Percentiles rank a stretch among this genome's conserved stretches.
These are phyloP conservation scores for Lordiphosa andalusiaca DNA, from an alignment of 2,888 invertebrate species.

Conservation along the genomic window DNA sequence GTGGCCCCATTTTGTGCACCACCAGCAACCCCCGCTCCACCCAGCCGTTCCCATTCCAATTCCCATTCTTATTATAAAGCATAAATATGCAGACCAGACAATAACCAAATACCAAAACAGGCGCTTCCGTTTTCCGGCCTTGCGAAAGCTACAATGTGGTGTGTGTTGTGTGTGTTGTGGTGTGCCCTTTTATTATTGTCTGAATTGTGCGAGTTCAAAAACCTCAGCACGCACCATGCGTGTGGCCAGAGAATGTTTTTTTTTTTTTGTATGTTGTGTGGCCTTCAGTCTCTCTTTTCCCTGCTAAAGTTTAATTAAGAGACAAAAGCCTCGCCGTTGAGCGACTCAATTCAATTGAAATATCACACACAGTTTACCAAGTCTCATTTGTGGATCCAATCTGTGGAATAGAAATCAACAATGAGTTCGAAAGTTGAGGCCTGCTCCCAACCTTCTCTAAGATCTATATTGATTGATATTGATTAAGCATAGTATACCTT, in stretches of 20 bases:
- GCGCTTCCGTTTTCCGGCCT: slow-evolving; percentile 68
- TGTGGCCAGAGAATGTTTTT: slow-evolving; percentile 17
- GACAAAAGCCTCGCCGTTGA: slow-evolving; percentile 29
- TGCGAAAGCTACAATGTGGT: slow-evolving; percentile 25
- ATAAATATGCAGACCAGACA: slow-evolving; percentile 34
- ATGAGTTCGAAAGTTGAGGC: not conserved
- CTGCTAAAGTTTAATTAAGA: slow-evolving; percentile 41
- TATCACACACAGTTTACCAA: not conserved
- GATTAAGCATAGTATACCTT: too few relatives aligned
- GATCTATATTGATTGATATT: too few relatives aligned
- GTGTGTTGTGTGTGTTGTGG: slow-evolving; percentile 28
- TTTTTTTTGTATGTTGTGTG: slow-evolving; percentile 1
- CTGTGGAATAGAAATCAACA: too few relatives aligned
- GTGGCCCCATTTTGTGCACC: slow-evolving; percentile 8
- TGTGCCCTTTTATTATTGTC: slow-evolving; percentile 4
- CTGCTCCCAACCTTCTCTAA: too few relatives aligned
- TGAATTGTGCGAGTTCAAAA: slow-evolving; percentile 30
- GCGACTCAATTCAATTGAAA: slow-evolving; percentile 52
- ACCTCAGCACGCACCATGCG: slow-evolving; percentile 36
- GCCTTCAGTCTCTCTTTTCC: slow-evolving; percentile 7
- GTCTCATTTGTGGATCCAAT: not conserved
- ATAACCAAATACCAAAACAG: slow-evolving; percentile 58
- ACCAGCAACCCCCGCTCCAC: slow-evolving; percentile 4
- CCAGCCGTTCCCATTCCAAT: not conserved
- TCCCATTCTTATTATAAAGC: slow-evolving; percentile 45